These are phyloP conservation scores for Mormyrus lacerda DNA, from an alignment of 2,113 vertebrate genomes.

Conservation along the genomic window DNA sequence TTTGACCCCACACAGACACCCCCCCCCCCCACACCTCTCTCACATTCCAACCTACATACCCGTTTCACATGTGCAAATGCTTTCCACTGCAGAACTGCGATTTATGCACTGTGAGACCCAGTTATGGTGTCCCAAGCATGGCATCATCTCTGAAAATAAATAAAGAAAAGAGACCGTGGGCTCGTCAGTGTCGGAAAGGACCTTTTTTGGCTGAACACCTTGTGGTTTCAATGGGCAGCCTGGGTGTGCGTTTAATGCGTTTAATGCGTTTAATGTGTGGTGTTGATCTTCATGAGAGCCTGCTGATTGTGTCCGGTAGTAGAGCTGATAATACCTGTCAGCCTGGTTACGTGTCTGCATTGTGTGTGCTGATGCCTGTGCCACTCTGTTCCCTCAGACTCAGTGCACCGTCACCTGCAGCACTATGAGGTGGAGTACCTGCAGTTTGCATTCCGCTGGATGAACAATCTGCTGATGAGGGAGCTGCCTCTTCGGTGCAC, in stretches of 20 bases:
- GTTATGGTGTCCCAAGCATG: background rate
- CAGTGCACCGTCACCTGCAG: slow-evolving; percentile 82
- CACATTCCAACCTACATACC: background rate
- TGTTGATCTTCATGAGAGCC: background rate
- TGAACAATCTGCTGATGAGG: slow-evolving; percentile 85
- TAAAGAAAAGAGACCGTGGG: background rate
- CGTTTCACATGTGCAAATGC: background rate
- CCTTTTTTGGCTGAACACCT: background rate
- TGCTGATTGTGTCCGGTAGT: background rate
- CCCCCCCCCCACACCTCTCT: background rate
- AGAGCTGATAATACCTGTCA: background rate
- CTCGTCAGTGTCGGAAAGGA: background rate
- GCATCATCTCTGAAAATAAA: background rate
- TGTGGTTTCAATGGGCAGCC: background rate
- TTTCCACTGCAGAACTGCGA: background rate
- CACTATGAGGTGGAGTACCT: slow-evolving; percentile 85
- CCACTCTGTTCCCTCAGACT: slow-evolving; percentile 52
- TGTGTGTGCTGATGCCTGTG: background rate
- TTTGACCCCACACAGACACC: background rate
- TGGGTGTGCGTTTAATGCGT: background rate
- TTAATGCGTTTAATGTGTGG: background rate
- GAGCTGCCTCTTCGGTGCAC: slow-evolving; percentile 85
- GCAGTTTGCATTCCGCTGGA: slow-evolving; percentile 89
- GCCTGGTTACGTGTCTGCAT: background rate
- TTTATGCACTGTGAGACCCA: background rate